A percentile compares a stretch with the other conserved stretches of the same genome.
These are phyloP conservation scores for Drosophila tropicalis DNA, from an alignment of 1,140 invertebrate genomes.

Conservation along the genomic window DNA sequence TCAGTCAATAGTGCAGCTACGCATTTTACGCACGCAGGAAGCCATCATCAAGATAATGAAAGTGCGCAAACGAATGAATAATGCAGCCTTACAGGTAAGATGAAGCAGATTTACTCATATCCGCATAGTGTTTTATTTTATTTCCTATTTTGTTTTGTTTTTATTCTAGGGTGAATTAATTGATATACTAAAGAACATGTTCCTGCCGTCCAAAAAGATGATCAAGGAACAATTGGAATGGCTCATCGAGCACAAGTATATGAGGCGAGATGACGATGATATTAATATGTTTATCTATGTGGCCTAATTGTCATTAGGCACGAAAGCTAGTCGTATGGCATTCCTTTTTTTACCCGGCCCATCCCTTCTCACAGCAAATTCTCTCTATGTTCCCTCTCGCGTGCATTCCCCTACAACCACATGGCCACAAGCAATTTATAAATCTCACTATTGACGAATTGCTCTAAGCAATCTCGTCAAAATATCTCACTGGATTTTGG, in stretches of 20 bases:
- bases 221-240: slow-evolving; percentile 99
- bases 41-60: slow-evolving; percentile 99
- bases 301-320: slow-evolving; percentile 86
- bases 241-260: slow-evolving; percentile 99
- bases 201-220: slow-evolving; percentile 99
- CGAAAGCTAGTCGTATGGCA: slow-evolving; percentile 41
- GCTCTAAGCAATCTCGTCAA: slow-evolving; percentile 49
- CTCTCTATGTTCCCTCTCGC: slow-evolving; percentile 34
- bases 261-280: slow-evolving; percentile 97
- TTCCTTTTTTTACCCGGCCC: slow-evolving; percentile 24
- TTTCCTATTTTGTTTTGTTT: no score
- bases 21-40: slow-evolving; percentile 96
- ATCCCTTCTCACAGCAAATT: slow-evolving; percentile 22
- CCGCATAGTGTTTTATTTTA: no score
- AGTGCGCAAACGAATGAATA: slow-evolving; percentile 97
- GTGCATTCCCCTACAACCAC: slow-evolving; percentile 8
- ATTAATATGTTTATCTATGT: slow-evolving; percentile 99
- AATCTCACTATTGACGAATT: slow-evolving; percentile 46
- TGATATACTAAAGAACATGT: slow-evolving; percentile 99
- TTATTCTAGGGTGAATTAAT: slow-evolving; percentile 92
- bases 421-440: slow-evolving; percentile 34
- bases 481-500: slow-evolving; percentile 34
- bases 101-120: no score
- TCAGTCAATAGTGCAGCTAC: slow-evolving; percentile 97
- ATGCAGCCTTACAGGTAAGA: slow-evolving; percentile 93